Evolutionary conservation across 2,797 vertebrate genomes (phyloP), one percentile per base, ranked within the genome.

Genomic region (Mareca strepera): DNA sequence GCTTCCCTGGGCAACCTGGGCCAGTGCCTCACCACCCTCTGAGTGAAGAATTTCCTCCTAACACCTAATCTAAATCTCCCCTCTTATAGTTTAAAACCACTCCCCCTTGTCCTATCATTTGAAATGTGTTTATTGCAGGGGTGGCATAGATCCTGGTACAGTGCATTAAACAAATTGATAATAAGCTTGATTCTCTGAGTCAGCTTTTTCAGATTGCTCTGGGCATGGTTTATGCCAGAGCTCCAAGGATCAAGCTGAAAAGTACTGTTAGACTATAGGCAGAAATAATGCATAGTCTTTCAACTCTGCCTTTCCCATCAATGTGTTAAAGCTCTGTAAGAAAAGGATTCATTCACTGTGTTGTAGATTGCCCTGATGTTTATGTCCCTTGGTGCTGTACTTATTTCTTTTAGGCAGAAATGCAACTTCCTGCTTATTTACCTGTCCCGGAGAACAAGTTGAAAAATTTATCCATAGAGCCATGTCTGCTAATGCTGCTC

Each of bases 351-450:
- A 28, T 69, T 86, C 68, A 55, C 29, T 48, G 11, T 59, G 44
- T 17, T 48, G 60, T 88, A 17, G 60, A 70, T 79, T 90, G 56
- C 20, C 60, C 73, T 48, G 64, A 78, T 82, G 31, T 82, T 94
- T 92, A 22, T 0, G 2, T 86, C 39, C 63, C 66, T 28, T 70
- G 67, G 35, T 63, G 59, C 56, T 28, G 76, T 28, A 35, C 59
- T 94, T 94, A 86, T 94, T 90, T 93, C 86, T 94, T 82, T 82
- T 63, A 82, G 74, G 74, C 75, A 93, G 86, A 94, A 92, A 82
- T 64, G 59, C 43, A 76, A n/a, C 56, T 76, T 79, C 52, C 28
- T 84, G 4, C 70, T 94, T 92, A 58, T 90, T 94, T 76, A 74
- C 48, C 62, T 88, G 73, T 91, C 80, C 63, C 25, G 59, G 59